Conservation (phyloP, 2,113 vertebrate species). For the Gavia stellata region DNA sequence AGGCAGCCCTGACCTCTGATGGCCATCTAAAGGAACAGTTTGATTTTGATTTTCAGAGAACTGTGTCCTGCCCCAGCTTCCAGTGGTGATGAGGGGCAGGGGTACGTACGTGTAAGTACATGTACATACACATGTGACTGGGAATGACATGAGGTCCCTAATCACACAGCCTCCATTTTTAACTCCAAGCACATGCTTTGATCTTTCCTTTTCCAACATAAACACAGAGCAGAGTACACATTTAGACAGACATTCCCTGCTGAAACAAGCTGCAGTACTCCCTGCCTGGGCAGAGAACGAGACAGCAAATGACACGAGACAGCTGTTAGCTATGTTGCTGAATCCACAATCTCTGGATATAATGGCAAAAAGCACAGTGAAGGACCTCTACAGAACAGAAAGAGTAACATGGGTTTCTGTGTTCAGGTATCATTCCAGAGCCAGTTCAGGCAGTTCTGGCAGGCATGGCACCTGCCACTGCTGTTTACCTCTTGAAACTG, state of each 20-base stretch:
- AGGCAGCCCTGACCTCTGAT: conserved; percentile 39
- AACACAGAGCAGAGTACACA: conserved; percentile 27
- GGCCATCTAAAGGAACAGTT: background rate
- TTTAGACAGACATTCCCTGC: background rate
- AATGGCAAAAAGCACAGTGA: background rate
- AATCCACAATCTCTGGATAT: background rate
- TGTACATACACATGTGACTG: background rate
- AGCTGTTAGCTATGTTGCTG: background rate
- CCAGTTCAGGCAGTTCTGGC: background rate
- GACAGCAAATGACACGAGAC: background rate
- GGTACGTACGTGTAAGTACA: background rate
- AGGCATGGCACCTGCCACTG: background rate
- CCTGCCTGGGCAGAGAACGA: background rate
- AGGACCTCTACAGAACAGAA: background rate
- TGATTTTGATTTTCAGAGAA: background rate
- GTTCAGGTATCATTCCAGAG: background rate
- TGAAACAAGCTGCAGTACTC: background rate
- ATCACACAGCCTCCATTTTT: background rate
- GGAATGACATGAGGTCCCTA: background rate
- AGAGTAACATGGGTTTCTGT: background rate
- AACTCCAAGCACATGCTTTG: conserved; percentile 6
- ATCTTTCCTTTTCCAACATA: conserved; percentile 21
- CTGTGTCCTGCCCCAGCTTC: background rate
- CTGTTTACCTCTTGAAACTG: background rate
- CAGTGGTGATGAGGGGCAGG: background rate